A percentile compares a stretch with the other conserved stretches of the same genome.
phyloP scores from a whole-genome alignment of 2,797 vertebrate species.

The Cyclopterus lumpus region DNA sequence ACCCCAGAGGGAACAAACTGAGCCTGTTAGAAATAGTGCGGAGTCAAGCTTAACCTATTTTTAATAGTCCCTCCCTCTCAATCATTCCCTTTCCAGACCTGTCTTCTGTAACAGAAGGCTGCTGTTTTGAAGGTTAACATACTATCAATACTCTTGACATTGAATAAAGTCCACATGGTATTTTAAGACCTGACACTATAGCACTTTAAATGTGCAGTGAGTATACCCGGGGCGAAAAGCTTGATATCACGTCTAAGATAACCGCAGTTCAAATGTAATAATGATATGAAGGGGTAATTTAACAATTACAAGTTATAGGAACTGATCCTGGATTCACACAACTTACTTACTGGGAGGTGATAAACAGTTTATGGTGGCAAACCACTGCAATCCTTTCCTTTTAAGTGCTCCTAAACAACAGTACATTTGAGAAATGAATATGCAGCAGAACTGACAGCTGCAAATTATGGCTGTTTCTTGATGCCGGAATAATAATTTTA shows the following conservation, averaged over 20 bases:
- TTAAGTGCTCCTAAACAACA: constrained; percentile 60
- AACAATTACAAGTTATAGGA: constrained; percentile 36
- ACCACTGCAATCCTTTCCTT: constrained; percentile 54
- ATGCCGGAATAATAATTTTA: constrained; percentile 77
- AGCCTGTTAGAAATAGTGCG: constrained; percentile 76
- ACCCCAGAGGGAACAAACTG: constrained; percentile 70
- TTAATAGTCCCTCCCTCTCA: constrained; percentile 73
- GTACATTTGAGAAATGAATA: constrained; percentile 66
- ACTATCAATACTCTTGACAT: constrained; percentile 73
- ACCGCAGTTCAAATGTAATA: constrained; percentile 19
- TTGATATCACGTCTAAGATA: constrained; percentile 12
- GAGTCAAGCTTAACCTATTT: constrained; percentile 80
- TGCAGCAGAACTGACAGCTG: constrained; percentile 71
- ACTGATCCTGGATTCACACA: constrained; percentile 29
- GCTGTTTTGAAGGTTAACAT: constrained; percentile 77
- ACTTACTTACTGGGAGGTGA: constrained; percentile 32
- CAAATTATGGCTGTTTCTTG: constrained; percentile 71
- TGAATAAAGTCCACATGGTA: constrained; percentile 61
- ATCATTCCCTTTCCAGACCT: constrained; percentile 63
- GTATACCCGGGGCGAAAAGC: constrained; percentile 15
- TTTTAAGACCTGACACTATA: constrained; percentile 49
- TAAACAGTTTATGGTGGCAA: constrained; percentile 43
- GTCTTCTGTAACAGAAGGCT: constrained; percentile 67
- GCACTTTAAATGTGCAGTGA: constrained; percentile 34
- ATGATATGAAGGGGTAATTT: constrained; percentile 19